phyloP scores from a whole-genome alignment of 2,797 vertebrate genomes.

The Chrosomus eos region DNA sequence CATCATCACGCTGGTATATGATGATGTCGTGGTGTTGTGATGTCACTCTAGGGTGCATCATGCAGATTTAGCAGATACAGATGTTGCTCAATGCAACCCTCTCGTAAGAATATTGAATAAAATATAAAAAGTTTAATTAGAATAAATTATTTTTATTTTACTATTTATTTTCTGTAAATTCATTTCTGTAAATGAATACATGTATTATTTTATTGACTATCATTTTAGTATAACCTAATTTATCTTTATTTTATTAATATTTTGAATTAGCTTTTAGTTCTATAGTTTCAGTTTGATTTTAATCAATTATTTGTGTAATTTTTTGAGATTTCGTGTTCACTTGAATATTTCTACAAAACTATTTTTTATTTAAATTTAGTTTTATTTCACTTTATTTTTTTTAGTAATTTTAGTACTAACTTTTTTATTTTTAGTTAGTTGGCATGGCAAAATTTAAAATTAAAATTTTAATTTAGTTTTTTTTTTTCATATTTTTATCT shows the following conservation, averaged over 20 bases:
- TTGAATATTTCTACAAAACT: neutral
- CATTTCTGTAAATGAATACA: neutral
- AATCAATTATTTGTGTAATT: neutral
- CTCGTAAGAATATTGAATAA: no score
- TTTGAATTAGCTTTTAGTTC: neutral
- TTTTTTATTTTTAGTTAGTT: neutral
- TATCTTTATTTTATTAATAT: neutral
- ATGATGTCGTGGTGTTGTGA: neutral
- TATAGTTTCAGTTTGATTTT: neutral
- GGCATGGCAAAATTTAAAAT: neutral
- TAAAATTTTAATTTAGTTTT: neutral
- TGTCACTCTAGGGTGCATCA: neutral
- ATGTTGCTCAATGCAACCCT: neutral
- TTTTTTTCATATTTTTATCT: neutral
- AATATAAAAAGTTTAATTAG: no score
- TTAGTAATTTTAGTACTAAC: neutral
- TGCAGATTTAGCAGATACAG: neutral
- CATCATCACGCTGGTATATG: neutral
- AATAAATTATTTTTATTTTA: neutral
- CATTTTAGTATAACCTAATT: neutral
- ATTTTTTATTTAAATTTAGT: neutral
- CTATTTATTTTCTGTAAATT: neutral
- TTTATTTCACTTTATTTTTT: neutral
- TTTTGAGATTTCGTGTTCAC: neutral
- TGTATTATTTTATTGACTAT: neutral